These are phyloP conservation scores for Deroplatys truncata DNA, from an alignment of 2,888 invertebrate genomes.

Conservation along the genomic window DNA sequence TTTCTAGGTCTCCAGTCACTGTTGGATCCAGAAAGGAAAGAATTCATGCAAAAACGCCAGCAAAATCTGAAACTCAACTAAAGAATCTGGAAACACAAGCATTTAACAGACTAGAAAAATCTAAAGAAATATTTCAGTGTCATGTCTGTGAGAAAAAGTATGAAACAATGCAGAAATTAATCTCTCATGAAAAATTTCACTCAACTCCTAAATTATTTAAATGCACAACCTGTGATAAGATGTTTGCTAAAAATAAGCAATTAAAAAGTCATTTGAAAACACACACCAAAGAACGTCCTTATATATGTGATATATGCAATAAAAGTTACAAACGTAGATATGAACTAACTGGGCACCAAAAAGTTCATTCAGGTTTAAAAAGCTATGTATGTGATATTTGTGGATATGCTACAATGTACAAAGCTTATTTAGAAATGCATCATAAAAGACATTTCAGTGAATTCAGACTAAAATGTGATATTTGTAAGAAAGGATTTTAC, in stretches of 20 bases:
- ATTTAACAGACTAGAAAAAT: too few relatives aligned
- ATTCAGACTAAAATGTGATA: constrained; percentile 41
- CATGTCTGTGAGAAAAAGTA: background rate
- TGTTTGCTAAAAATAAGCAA: constrained; percentile 16
- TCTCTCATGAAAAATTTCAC: background rate
- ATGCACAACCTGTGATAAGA: constrained; percentile 18
- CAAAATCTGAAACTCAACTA: background rate
- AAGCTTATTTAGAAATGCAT: constrained; percentile 41
- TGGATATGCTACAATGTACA: constrained; percentile 39
- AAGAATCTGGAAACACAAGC: background rate
- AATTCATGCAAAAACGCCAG: background rate
- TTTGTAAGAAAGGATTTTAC: constrained; percentile 54
- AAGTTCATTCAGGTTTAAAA: constrained; percentile 40
- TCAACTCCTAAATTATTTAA: background rate
- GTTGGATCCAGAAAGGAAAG: background rate
- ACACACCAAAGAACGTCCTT: constrained; percentile 39
- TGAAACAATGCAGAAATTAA: background rate
- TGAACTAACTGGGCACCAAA: constrained; percentile 42
- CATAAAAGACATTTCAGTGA: constrained; percentile 41
- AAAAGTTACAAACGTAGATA: constrained; percentile 44
- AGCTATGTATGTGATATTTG: constrained; percentile 38
- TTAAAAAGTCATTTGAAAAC: constrained; percentile 26
- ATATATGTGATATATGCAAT: constrained; percentile 42
- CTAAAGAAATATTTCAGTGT: background rate
- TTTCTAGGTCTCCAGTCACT: background rate